Evolutionary conservation across 2,113 vertebrate genomes (phyloP).

Genomic region (Strigops habroptila): DNA sequence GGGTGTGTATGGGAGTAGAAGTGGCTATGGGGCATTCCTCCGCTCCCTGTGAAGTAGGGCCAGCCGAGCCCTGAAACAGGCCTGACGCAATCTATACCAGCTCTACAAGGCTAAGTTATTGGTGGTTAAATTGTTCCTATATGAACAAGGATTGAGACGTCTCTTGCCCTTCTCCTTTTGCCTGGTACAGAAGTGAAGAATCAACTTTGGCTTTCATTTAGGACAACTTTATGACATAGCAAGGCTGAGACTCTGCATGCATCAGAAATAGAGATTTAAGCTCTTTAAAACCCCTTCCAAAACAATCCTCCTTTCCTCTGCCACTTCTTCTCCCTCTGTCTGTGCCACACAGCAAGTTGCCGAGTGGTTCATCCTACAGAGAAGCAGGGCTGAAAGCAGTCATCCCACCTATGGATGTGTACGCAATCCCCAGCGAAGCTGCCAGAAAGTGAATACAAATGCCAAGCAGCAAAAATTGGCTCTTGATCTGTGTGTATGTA

Average conservation of each 20-base stretch:
- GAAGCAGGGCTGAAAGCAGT: background rate
- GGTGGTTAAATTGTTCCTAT: background rate
- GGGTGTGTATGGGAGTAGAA: background rate
- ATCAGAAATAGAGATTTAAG: background rate
- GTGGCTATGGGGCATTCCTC: slow-evolving; percentile 19
- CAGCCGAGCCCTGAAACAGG: background rate
- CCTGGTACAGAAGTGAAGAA: background rate
- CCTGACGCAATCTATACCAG: background rate
- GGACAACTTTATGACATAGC: background rate
- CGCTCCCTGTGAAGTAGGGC: background rate
- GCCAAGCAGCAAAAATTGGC: background rate
- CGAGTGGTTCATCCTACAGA: background rate
- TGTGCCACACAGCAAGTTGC: background rate
- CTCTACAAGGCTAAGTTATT: background rate
- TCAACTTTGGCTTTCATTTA: background rate
- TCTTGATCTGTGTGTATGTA: background rate
- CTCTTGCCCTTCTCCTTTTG: background rate
- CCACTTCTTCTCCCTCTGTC: background rate
- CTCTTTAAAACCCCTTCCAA: background rate
- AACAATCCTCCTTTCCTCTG: background rate
- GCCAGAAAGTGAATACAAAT: background rate
- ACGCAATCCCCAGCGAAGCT: background rate
- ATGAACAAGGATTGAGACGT: background rate
- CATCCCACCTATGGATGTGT: background rate
- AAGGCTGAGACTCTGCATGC: background rate